These are phyloP conservation scores for Conger conger DNA, from an alignment of 2,113 vertebrate genomes.

Conservation along the genomic window DNA sequence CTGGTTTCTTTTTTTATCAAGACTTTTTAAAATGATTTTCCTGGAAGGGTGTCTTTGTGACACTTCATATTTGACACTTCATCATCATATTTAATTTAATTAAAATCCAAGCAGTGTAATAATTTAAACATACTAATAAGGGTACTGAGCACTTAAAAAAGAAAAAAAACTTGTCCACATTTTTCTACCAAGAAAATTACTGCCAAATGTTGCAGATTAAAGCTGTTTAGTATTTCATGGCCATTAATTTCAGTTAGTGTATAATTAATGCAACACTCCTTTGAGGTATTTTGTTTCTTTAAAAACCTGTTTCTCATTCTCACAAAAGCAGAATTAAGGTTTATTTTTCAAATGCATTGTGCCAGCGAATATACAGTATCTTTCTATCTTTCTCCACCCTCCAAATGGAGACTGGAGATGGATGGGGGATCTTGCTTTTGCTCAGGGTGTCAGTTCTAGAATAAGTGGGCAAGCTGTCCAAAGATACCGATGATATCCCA, in stretches of 20 bases:
- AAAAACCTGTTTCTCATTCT: constrained; percentile 8
- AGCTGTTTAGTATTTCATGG: neutral
- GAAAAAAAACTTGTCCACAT: neutral
- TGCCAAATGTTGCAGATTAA: neutral
- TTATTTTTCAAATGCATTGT: neutral
- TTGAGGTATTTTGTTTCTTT: neutral
- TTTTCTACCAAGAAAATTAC: neutral
- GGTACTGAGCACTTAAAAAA: neutral
- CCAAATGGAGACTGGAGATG: neutral
- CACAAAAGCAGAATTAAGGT: neutral
- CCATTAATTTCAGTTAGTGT: constrained; percentile 14
- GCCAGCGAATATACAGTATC: neutral
- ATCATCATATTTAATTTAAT: no score
- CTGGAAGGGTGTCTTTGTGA: no score
- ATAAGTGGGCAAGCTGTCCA: neutral
- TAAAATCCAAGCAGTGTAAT: no score
- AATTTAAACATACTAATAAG: neutral
- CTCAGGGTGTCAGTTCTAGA: neutral
- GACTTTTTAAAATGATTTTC: no score
- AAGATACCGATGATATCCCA: neutral
- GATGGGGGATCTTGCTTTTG: neutral
- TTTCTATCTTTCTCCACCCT: neutral
- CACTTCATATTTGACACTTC: no score
- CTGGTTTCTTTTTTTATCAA: no score
- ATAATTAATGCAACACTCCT: constrained; percentile 23